phyloP scores from a whole-genome alignment of 1,140 invertebrate genomes.

The Zaprionus gabonicus region DNA sequence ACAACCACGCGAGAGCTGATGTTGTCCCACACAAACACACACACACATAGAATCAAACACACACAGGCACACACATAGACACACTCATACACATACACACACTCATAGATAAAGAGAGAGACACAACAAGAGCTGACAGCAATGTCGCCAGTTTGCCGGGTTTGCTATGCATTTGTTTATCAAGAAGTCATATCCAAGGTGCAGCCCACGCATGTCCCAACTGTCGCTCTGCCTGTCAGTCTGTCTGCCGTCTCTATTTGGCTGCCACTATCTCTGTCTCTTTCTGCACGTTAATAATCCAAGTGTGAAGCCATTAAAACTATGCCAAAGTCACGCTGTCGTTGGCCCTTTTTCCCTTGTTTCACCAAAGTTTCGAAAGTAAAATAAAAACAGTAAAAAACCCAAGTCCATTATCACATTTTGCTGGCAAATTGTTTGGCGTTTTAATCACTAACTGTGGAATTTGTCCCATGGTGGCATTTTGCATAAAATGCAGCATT shows the following conservation, averaged over 20 bases:
- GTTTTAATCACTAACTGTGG: slow-evolving; percentile 30
- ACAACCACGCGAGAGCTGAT: slow-evolving; percentile 57
- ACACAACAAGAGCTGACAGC: slow-evolving; percentile 32
- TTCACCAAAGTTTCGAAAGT: slow-evolving; percentile 53
- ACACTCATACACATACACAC: no score
- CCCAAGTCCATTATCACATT: slow-evolving; percentile 52
- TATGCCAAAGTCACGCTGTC: slow-evolving; percentile 75
- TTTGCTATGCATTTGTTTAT: slow-evolving; percentile 29
- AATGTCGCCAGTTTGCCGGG: slow-evolving; percentile 72
- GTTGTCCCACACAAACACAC: slow-evolving; percentile 60
- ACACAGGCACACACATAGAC: neutral
- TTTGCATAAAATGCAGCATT: slow-evolving; percentile 64
- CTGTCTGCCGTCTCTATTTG: neutral
- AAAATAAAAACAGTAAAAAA: slow-evolving; percentile 29
- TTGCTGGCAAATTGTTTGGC: slow-evolving; percentile 48
- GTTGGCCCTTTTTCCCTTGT: slow-evolving; percentile 46
- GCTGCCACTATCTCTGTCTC: neutral
- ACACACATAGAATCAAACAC: neutral
- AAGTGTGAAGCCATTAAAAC: slow-evolving; percentile 58
- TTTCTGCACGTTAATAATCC: slow-evolving; percentile 52
- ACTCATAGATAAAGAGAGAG: neutral
- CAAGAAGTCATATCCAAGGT: slow-evolving; percentile 51
- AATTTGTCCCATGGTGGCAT: slow-evolving; percentile 38
- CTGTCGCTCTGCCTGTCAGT: neutral
- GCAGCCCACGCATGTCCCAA: slow-evolving; percentile 44